Evolutionary conservation across 2,888 invertebrate genomes (phyloP).

Genomic region (Callyntrura guangdongensis): DNA sequence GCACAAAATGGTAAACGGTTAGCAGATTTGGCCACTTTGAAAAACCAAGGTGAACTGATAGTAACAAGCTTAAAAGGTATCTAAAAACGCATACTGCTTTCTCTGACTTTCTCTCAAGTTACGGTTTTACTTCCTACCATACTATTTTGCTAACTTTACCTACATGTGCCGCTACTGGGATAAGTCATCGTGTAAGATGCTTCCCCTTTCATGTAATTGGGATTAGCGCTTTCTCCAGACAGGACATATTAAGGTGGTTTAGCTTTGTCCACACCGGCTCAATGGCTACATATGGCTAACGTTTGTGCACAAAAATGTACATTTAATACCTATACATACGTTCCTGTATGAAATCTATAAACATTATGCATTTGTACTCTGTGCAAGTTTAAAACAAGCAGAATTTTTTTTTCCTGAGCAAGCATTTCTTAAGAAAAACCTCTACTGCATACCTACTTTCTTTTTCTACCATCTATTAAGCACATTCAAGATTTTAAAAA

Average conservation of each 20-base stretch:
- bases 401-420: slow-evolving; percentile 24
- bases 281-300: neutral
- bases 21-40: neutral
- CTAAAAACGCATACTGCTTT: neutral
- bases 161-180: neutral
- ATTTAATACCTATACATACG: neutral
- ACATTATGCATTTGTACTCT: no score
- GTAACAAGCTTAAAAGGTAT: neutral
- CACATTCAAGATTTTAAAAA: slow-evolving; percentile 56
- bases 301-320: no score
- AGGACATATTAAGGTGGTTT: slow-evolving; percentile 21
- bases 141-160: neutral
- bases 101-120: neutral
- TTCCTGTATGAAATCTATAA: slow-evolving; percentile 20
- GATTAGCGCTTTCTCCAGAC: slow-evolving; percentile 60
- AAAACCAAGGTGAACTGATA: neutral
- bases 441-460: neutral
- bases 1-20: slow-evolving; percentile 31
- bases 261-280: neutral
- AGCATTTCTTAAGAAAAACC: neutral
- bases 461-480: slow-evolving; percentile 45
- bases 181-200: slow-evolving; percentile 39
- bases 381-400: slow-evolving; percentile 31
- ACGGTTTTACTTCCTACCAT: neutral
- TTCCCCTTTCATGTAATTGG: slow-evolving; percentile 70